Percentiles rank a stretch among this genome's conserved stretches.
Conservation (phyloP, 2,113 vertebrate genomes). For the Hassar affinis region DNA sequence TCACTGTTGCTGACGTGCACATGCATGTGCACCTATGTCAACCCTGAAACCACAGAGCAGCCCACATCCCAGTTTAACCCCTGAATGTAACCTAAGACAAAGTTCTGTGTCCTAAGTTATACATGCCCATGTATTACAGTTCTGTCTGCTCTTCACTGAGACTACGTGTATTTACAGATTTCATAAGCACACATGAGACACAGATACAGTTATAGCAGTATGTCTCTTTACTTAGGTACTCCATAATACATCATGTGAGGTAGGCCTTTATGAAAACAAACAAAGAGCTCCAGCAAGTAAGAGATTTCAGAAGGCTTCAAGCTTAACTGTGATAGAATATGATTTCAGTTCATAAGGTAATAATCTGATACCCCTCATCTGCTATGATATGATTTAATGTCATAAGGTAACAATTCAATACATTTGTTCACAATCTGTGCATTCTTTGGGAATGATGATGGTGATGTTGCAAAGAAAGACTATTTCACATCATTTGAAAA, state of each 20-base stretch:
- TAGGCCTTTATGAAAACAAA: not conserved
- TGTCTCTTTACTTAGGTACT: not conserved
- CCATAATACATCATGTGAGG: not conserved
- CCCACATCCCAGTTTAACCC: too few relatives aligned
- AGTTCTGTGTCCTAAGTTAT: not conserved
- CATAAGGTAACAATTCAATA: not conserved
- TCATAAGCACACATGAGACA: conserved; percentile 23
- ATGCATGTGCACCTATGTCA: too few relatives aligned
- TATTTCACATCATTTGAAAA: not conserved
- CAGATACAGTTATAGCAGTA: conserved; percentile 3
- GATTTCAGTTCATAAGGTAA: not conserved
- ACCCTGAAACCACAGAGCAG: too few relatives aligned
- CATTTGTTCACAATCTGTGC: not conserved
- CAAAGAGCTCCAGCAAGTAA: too few relatives aligned
- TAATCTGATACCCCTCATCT: not conserved
- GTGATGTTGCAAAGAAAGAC: not conserved
- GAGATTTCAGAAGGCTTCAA: not conserved
- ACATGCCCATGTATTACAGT: not conserved
- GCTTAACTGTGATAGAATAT: not conserved
- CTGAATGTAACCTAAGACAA: not conserved
- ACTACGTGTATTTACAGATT: conserved; percentile 61
- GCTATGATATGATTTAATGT: not conserved
- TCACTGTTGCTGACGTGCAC: too few relatives aligned
- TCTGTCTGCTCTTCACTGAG: conserved; percentile 5
- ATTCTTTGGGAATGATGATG: not conserved